Base-by-base conservation (phyloP, 2,888 invertebrate genomes). In the Pyrgus malvae region DNA sequence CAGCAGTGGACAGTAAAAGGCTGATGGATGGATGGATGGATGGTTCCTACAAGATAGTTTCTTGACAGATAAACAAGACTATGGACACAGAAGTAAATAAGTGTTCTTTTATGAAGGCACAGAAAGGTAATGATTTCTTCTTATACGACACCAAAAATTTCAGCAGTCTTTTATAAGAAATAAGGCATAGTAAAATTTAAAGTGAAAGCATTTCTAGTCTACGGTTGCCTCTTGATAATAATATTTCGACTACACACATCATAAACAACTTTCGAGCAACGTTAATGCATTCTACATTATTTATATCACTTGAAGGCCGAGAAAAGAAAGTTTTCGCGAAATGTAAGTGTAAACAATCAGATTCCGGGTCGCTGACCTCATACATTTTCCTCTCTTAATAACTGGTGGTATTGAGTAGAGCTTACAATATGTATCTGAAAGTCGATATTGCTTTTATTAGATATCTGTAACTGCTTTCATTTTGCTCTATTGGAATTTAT, bases 251-350 rank as follows among this genome's bases (percentile, higher is more conserved):
- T 21, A 33, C 49, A 14, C 23, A 25, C 49, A 11, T 33, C 23
- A 17, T 50, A 49, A 49, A 50, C 41, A 50, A 50, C 33, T 41
- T 19, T 50, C 33, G 21, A 4, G 41, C 33, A 31, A 42, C 50
- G 41, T 31, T 50, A 41, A 49, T 49, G 49, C 49, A 49, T 41
- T 19, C 14, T 7, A 19, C 40, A 33, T 50, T 50, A 50, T 50
- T 50, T 50, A 33, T 45, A 50, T n/a, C 16, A n/a, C 23, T 33
- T 8, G 14, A 50, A 23, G 21, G 6, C 29, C 14, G 31, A 12
- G 21, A 49, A 21, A 21, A 31, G 23, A 40, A 49, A 38, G 21
- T 41, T 41, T 49, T 44, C 17, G 19, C 9, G 11, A 29, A 31
- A 29, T 19, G 31, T 31, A 11, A 29, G 12, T 29, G 29, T 31